Conservation (phyloP, 2,113 vertebrate species). For the Forbesichthys papilliferus region DNA sequence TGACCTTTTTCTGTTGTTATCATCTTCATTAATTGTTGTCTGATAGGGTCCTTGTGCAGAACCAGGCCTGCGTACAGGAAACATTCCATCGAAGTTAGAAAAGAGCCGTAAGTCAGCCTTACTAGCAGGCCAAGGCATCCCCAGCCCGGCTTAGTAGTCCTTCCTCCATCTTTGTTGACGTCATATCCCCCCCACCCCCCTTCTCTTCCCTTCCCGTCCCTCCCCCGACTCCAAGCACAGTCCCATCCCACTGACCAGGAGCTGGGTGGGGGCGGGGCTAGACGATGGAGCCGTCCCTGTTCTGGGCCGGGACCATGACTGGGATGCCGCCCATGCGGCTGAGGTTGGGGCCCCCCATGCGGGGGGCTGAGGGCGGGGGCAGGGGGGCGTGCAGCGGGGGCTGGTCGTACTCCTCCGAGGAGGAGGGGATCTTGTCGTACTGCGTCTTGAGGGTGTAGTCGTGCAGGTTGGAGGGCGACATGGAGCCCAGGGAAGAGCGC, state of each 20-base stretch:
- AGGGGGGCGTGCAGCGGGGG: slow-evolving; percentile 78
- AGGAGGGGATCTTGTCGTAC: slow-evolving; percentile 89
- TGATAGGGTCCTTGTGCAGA: slow-evolving; percentile 50
- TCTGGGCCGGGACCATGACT: slow-evolving; percentile 97
- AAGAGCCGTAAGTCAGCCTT: slow-evolving; percentile 40
- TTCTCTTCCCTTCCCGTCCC: background rate
- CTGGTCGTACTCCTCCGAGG: slow-evolving; percentile 84
- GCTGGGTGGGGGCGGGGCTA: slow-evolving; percentile 61
- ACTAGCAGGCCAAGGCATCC: no score
- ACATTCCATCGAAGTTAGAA: slow-evolving; percentile 42
- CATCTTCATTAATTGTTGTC: slow-evolving; percentile 59
- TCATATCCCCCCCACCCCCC: slow-evolving; percentile 28
- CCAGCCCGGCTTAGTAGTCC: slow-evolving; percentile 18
- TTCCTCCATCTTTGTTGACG: slow-evolving; percentile 29
- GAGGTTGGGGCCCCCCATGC: slow-evolving; percentile 85
- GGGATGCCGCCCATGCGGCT: slow-evolving; percentile 96
- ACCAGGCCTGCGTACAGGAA: slow-evolving; percentile 37
- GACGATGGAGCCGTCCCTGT: slow-evolving; percentile 95
- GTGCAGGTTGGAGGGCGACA: slow-evolving; percentile 97
- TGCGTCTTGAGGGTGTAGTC: slow-evolving; percentile 87
- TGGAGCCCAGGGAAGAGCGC: slow-evolving; percentile 94
- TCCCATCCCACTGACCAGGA: slow-evolving; percentile 9
- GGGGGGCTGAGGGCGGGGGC: slow-evolving; percentile 77
- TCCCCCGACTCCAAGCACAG: background rate
- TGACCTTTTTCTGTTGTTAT: slow-evolving; percentile 27